A percentile compares a stretch with the other conserved stretches of the same genome.
Conservation (phyloP, 2,797 vertebrate genomes). For the Chaunax sp. region DNA sequence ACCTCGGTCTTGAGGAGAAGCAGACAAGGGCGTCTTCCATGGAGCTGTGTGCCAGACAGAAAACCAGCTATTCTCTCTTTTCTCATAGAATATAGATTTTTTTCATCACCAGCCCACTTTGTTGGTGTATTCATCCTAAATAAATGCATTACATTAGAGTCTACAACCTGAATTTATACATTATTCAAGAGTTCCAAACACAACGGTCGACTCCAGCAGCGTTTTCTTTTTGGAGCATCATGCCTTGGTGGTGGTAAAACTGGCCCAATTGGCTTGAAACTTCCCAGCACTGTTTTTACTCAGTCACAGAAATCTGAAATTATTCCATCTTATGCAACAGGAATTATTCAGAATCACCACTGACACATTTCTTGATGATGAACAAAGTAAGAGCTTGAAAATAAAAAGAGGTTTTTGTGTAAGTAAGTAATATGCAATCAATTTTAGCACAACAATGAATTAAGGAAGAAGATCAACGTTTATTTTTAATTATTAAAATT, state of each 20-base stretch:
- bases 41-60: constrained; percentile 29
- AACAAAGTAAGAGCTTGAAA: no score
- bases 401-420: no score
- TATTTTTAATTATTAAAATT: no score
- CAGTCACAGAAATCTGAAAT: no score
- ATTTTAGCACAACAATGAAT: no score
- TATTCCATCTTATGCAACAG: no score
- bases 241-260: no score
- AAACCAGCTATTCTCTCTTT: constrained; percentile 5
- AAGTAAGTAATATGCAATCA: no score
- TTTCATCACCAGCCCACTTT: constrained; percentile 33
- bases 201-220: neutral
- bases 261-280: constrained; percentile 9
- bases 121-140: constrained; percentile 16
- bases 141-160: constrained; percentile 7
- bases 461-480: no score
- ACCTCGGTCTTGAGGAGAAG: constrained; percentile 43
- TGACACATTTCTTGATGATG: no score
- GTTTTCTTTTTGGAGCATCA: neutral
- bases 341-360: no score
- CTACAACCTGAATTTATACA: constrained; percentile 5
- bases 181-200: constrained; percentile 26
- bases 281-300: neutral
- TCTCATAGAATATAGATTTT: constrained; percentile 49
- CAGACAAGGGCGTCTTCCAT: constrained; percentile 58